A percentile compares a stretch with the other conserved stretches of the same genome.
Evolutionary conservation across 2,797 vertebrate genomes (phyloP).

Genomic region (Orientallactaga sibirica): DNA sequence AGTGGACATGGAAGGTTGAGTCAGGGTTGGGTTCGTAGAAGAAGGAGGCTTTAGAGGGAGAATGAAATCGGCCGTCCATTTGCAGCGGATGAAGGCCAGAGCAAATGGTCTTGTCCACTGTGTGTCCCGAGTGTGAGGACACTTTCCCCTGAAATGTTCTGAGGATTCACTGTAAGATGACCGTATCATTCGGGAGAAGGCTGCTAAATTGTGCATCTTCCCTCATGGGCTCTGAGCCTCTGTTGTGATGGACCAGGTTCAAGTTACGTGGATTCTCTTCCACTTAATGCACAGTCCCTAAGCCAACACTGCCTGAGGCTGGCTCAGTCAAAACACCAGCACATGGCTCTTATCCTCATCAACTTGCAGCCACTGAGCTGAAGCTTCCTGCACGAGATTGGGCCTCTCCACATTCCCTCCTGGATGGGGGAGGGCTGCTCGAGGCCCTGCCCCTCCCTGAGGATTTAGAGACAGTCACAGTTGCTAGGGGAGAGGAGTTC

Average conservation of each 20-base stretch:
- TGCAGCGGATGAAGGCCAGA: neutral
- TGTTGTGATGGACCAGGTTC: neutral
- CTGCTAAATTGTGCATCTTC: rapidly evolving
- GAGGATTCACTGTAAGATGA: neutral
- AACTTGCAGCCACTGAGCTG: no score
- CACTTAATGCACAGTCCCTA: neutral
- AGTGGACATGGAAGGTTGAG: neutral
- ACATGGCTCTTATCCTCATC: no score
- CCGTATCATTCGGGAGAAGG: neutral
- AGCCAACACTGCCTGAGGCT: neutral
- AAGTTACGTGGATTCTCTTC: neutral
- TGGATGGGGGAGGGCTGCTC: no score
- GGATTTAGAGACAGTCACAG: no score
- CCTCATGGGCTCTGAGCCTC: neutral
- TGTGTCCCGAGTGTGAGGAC: neutral
- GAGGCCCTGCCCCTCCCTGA: no score
- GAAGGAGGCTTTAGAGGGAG: neutral
- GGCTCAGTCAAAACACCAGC: neutral
- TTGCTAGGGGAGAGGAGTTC: no score
- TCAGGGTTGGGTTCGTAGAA: neutral
- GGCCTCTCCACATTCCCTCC: no score
- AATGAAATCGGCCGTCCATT: neutral
- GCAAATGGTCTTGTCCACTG: neutral
- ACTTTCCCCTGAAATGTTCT: neutral
- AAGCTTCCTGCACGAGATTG: no score